Evolutionary conservation across 2,113 vertebrate species (phyloP), one percentile per base, ranked within the genome.

Genomic region (Geothlypis trichas): DNA sequence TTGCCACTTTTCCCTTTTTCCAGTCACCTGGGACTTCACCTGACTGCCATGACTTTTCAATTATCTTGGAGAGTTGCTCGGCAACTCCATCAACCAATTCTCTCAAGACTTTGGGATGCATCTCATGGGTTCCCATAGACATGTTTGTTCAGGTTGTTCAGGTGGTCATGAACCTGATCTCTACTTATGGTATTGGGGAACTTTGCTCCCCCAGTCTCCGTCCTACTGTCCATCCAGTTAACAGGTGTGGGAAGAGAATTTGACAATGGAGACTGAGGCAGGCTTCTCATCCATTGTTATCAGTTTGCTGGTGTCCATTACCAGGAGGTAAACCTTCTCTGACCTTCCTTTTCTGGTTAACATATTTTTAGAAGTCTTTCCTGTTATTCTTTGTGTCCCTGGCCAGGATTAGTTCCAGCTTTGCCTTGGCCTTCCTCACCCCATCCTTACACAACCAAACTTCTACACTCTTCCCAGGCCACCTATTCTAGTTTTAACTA

Each of bases 221-320:
- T 49, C 21, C 31, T 80, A 31, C 27, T 59, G 52, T 24, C 42
- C 44, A 66, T 44, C 31, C 35, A 13, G 7, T 42, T 27, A 41
- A 21, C 42, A 57, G 21, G 6, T 19, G 8, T 58, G 22, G 33
- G 18, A 73, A 58, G 31, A 58, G 21, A 79, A 24, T 22, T 7
- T 73, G 22, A 7, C 59, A 28, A 2, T 33, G 22, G 37, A 58
- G 14, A 58, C 27, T 27, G 31, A 41, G 30, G 35, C 42, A 65
- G 49, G 15, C 5, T 37, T 42, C 18, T 80, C 37, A 73, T 39
- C 19, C n/a, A 33, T 13, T 42, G 20, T 35, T 37, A 58, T 5
- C 44, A 37, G 27, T 44, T 51, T 42, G 44, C 4, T 10, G 37
- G 31, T 0, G 0, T 19, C 44, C 18, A 16, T 33, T 44, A 35